A percentile compares a stretch with the other conserved stretches of the same genome.
These are phyloP conservation scores for Rhineura floridana DNA, from an alignment of 2,113 vertebrate genomes.

Conservation along the genomic window DNA sequence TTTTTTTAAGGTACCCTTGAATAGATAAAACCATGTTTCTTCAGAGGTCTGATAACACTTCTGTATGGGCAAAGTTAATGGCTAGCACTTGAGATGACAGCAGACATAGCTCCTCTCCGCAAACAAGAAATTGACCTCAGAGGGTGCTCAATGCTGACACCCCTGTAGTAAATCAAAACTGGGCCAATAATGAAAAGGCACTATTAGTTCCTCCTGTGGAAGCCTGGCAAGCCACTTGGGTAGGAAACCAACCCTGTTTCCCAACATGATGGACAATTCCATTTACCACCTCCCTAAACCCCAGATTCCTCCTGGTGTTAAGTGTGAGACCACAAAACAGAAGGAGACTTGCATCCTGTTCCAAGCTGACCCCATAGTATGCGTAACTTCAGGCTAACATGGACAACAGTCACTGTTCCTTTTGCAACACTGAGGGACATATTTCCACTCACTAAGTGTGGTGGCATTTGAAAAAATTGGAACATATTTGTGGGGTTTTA, in stretches of 20 bases:
- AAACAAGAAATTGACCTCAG: not conserved
- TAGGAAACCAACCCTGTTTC: constrained; percentile 1
- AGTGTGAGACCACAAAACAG: fast-evolving
- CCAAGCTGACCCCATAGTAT: not conserved
- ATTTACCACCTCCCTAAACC: not conserved
- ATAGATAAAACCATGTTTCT: not conserved
- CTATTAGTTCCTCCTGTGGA: not conserved
- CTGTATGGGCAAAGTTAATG: not conserved
- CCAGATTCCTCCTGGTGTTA: not conserved
- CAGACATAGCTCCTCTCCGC: not conserved
- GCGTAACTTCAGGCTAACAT: not conserved
- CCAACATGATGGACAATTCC: not conserved
- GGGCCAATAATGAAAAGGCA: not conserved
- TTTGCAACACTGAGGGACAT: not conserved
- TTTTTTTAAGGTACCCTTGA: not conserved
- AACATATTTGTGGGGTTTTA: not conserved
- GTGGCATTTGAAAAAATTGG: not conserved
- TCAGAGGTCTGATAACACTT: not conserved
- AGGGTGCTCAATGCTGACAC: not conserved
- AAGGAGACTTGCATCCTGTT: not conserved
- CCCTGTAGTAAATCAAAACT: not conserved
- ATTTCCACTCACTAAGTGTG: not conserved
- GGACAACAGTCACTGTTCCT: constrained; percentile 2
- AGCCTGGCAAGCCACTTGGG: not conserved
- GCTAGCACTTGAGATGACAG: not conserved